Evolutionary conservation across 1,140 invertebrate species (phyloP).

Genomic region (Heliconius hermathena): DNA sequence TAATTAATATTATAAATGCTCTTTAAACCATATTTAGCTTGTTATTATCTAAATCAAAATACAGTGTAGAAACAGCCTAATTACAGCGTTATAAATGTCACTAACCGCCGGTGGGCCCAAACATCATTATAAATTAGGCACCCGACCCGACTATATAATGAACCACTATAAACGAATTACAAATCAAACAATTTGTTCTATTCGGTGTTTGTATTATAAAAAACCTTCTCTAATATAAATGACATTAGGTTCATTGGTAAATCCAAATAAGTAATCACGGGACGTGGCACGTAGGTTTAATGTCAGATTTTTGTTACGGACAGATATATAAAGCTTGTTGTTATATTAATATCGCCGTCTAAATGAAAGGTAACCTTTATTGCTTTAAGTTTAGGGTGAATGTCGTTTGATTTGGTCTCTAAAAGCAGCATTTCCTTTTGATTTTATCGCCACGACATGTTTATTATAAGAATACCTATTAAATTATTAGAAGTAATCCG

Average conservation of each 20-base stretch:
- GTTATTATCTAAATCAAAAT: not conserved
- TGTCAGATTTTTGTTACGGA: slow-evolving; percentile 73
- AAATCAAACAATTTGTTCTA: slow-evolving; percentile 76
- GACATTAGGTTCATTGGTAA: slow-evolving; percentile 72
- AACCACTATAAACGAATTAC: slow-evolving; percentile 70
- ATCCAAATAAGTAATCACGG: slow-evolving; percentile 68
- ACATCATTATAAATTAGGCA: slow-evolving; percentile 59
- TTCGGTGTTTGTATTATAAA: slow-evolving; percentile 72
- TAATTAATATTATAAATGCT: not conserved
- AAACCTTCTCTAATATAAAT: slow-evolving; percentile 60
- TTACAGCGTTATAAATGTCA: slow-evolving; percentile 61
- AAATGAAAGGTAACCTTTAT: slow-evolving; percentile 26
- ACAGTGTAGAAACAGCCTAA: slow-evolving; percentile 46
- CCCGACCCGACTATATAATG: slow-evolving; percentile 60
- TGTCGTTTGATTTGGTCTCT: slow-evolving; percentile 24
- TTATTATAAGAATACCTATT: slow-evolving; percentile 80
- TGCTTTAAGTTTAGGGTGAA: slow-evolving; percentile 28
- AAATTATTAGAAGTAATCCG: slow-evolving; percentile 77
- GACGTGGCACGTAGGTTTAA: slow-evolving; percentile 64
- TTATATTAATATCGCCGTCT: slow-evolving; percentile 36
- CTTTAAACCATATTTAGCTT: slow-evolving; percentile 11
- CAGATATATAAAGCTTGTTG: slow-evolving; percentile 53
- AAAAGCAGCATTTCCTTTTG: not conserved
- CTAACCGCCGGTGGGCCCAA: slow-evolving; percentile 39
- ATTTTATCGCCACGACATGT: slow-evolving; percentile 64